Base-by-base conservation (phyloP, 35 echinoderm and acorn worm species). In the Heliocidaris tuberculata region DNA sequence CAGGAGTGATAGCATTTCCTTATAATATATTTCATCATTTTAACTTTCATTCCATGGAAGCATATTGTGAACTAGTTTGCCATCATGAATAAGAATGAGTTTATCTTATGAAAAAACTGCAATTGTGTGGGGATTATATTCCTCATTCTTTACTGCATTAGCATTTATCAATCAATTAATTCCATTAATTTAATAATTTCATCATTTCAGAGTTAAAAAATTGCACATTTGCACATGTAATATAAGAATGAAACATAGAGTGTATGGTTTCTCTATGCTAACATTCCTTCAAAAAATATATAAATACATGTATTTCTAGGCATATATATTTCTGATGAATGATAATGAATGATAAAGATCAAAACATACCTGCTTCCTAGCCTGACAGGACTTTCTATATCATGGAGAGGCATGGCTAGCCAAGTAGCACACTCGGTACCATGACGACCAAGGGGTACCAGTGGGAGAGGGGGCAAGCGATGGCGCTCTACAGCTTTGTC, bases 351-450 rank as follows among this genome's bases (percentile, higher is more conserved):
- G 52, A 56, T 11, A 56, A 56, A 56, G 52, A 9, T 13, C 10
- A 10, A 56, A 56, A 56, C 10, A 78, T 78, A 97, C 98, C 98
- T 97, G 95, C 96, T 99, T 24, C 86, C 86, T 7, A 91, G 48
- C 70, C 98, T 97, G 60, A 96, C 97, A 65, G 97, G 98, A 47
- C 98, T 99, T 59, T 99, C 98, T 47, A 99, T 99, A 88, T 99
- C 96, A 94, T 97, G 97, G 4, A 99, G 94, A 2, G 97, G 98
- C 98, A 99, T 99, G 48, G 97, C 95, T 17, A 99, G 95, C 98
- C 98, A 99, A 2, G 98, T 99, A 30, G 93, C 94, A 61, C 97
- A 97, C 59, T 97, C 97, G 4, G 97, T 99, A 24, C 98, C 98
- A 86, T 97, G 97, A 31, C 97, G 86, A 49, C 98, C 98, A 8